These are phyloP conservation scores for Ophion obscuratus DNA, from an alignment of 2,888 invertebrate genomes.

Conservation along the genomic window DNA sequence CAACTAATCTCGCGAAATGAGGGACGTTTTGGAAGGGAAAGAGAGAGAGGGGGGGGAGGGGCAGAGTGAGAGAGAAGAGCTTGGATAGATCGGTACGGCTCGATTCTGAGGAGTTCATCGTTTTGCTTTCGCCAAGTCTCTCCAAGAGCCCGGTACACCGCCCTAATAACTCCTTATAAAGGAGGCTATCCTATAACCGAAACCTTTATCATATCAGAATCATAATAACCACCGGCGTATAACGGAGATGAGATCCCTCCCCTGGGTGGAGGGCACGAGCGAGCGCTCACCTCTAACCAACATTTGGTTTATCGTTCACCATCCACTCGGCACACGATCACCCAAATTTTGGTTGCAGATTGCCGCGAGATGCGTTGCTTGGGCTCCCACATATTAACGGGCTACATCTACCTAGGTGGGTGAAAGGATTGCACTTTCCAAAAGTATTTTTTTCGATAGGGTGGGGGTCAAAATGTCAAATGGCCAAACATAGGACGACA, in stretches of 20 bases:
- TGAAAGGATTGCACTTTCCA: too few relatives aligned
- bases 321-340: not conserved
- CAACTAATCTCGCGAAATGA: conserved; percentile 65
- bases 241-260: conserved; percentile 20
- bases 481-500: too few relatives aligned
- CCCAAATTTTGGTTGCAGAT: conserved; percentile 12
- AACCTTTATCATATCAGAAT: conserved; percentile 40
- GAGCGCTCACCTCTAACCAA: conserved; percentile 1
- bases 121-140: conserved; percentile 37
- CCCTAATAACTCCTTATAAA: conserved; percentile 24
- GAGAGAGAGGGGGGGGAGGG: not conserved
- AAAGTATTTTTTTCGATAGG: too few relatives aligned
- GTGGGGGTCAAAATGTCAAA: too few relatives aligned
- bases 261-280: not conserved
- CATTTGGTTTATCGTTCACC: conserved; percentile 24
- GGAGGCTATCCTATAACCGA: conserved; percentile 15
- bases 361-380: too few relatives aligned
- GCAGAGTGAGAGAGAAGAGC: not conserved
- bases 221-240: conserved; percentile 32
- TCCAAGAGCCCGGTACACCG: conserved; percentile 8
- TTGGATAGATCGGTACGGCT: not conserved
- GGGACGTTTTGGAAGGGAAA: conserved; percentile 18
- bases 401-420: too few relatives aligned
- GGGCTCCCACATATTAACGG: too few relatives aligned
- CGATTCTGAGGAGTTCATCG: conserved; percentile 27